Percentiles rank a stretch among this genome's conserved stretches.
Conservation (phyloP, 2,888 invertebrate genomes). For the Himalopsyche japonica region DNA sequence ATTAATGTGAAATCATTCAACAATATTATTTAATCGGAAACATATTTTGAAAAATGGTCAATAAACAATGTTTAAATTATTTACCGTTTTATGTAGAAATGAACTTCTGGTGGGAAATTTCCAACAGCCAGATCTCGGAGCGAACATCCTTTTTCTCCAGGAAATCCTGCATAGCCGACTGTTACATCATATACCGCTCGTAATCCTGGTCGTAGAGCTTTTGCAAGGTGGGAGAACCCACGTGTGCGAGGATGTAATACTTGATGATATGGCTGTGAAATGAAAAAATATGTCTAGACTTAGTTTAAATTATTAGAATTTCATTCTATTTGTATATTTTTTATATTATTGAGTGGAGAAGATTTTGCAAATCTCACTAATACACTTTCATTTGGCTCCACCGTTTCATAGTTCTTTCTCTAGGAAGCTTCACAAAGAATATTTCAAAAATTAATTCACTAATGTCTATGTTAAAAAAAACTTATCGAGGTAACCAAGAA, state of each 20-base stretch:
- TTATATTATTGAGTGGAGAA: too few species aligned
- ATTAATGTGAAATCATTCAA: too few species aligned
- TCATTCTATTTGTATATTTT: neutral
- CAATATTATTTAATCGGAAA: too few species aligned
- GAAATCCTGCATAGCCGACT: conserved; percentile 76
- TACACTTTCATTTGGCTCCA: too few species aligned
- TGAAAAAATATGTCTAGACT: conserved; percentile 12
- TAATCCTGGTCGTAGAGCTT: conserved; percentile 63
- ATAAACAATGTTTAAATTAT: neutral
- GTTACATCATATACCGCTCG: conserved; percentile 85
- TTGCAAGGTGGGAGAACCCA: conserved; percentile 69
- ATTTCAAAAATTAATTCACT: too few species aligned
- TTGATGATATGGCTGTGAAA: conserved; percentile 63
- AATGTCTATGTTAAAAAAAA: too few species aligned
- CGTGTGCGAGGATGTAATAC: conserved; percentile 87
- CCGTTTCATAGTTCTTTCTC: too few species aligned
- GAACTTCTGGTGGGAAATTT: conserved; percentile 72
- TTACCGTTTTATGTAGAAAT: conserved; percentile 74
- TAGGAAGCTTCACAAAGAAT: too few species aligned
- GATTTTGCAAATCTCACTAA: too few species aligned
- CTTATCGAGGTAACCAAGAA: too few species aligned
- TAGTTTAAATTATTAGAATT: neutral
- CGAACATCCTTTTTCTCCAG: conserved; percentile 64
- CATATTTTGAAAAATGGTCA: neutral
- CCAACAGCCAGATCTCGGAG: conserved; percentile 74